phyloP scores from a whole-genome alignment of 2,888 invertebrate species.

The Colostygia pectinataria region DNA sequence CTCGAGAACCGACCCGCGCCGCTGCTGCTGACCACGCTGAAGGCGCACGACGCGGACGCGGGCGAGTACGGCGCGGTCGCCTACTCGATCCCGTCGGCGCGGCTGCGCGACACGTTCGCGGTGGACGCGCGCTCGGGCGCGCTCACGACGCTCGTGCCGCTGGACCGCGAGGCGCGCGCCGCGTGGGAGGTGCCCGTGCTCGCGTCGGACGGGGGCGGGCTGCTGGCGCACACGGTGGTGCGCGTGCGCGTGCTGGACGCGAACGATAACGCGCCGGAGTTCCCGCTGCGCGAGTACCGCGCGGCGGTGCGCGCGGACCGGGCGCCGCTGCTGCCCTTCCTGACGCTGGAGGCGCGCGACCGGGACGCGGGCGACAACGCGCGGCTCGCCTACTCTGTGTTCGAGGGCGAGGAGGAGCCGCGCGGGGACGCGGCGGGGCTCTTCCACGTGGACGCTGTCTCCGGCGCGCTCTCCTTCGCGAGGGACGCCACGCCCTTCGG shows the following conservation, averaged over 20 bases:
- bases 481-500: conserved; percentile 83
- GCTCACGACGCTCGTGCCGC: conserved; percentile 85
- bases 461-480: conserved; percentile 88
- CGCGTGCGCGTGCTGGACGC: conserved; percentile 91
- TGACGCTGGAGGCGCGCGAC: conserved; percentile 85
- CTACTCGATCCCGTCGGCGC: conserved; percentile 90
- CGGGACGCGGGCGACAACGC: conserved; percentile 89
- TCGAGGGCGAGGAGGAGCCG: conserved; percentile 83
- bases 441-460: conserved; percentile 88
- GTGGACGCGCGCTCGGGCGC: conserved; percentile 89
- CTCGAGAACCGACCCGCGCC: conserved; percentile 92
- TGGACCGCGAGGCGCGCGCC: conserved; percentile 88
- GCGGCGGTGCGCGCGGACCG: conserved; percentile 84
- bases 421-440: conserved; percentile 85
- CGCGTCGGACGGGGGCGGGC: conserved; percentile 92
- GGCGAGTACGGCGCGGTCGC: conserved; percentile 89
- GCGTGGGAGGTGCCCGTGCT: conserved; percentile 86
- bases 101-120: conserved; percentile 87
- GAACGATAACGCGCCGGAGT: conserved; percentile 92
- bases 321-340: conserved; percentile 59
- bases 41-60: conserved; percentile 92
- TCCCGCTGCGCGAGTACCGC: conserved; percentile 90
- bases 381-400: conserved; percentile 89
- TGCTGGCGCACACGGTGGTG: conserved; percentile 88
- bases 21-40: conserved; percentile 88